A percentile compares a stretch with the other conserved stretches of the same genome.
Evolutionary conservation across 2,888 invertebrate genomes (phyloP).

Genomic region (Ernsta delagoae): DNA sequence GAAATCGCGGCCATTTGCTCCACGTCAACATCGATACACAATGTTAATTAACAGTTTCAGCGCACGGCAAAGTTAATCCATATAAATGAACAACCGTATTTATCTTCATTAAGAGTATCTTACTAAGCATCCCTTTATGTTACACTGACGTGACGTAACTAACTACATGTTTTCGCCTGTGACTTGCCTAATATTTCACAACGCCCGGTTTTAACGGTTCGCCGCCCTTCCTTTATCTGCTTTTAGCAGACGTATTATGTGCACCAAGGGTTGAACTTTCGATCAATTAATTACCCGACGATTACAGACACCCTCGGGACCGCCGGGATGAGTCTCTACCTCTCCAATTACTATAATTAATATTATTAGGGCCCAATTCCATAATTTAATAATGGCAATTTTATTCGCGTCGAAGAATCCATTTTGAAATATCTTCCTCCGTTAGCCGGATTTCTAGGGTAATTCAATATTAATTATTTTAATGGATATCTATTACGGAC

Average conservation of each 20-base stretch:
- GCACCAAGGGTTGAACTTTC: slow-evolving; percentile 80
- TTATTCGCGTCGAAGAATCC: slow-evolving; percentile 42
- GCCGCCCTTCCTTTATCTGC: slow-evolving; percentile 77
- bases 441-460: slow-evolving; percentile 35
- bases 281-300: slow-evolving; percentile 82
- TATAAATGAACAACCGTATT: slow-evolving; percentile 80
- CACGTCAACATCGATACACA: slow-evolving; percentile 38
- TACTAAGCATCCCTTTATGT: slow-evolving; percentile 80
- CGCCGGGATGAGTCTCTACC: slow-evolving; percentile 54
- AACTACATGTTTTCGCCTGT: slow-evolving; percentile 76
- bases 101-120: slow-evolving; percentile 83
- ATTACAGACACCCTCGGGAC: slow-evolving; percentile 70
- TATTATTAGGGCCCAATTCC: slow-evolving; percentile 66
- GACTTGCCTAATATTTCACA: slow-evolving; percentile 82
- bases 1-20: slow-evolving; percentile 30
- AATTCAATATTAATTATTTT: slow-evolving; percentile 39
- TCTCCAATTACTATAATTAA: slow-evolving; percentile 69
- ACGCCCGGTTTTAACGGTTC: slow-evolving; percentile 76
- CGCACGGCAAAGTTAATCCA: slow-evolving; percentile 73
- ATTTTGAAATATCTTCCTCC: slow-evolving; percentile 38
- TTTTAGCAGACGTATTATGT: slow-evolving; percentile 77
- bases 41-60: slow-evolving; percentile 59
- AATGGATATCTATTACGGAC: slow-evolving; percentile 31
- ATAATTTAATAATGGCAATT: slow-evolving; percentile 57
- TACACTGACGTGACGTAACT: slow-evolving; percentile 74